Evolutionary conservation across 2,888 invertebrate genomes (phyloP), one percentile per base, ranked within the genome.

Genomic region (Crioceris asparagi): DNA sequence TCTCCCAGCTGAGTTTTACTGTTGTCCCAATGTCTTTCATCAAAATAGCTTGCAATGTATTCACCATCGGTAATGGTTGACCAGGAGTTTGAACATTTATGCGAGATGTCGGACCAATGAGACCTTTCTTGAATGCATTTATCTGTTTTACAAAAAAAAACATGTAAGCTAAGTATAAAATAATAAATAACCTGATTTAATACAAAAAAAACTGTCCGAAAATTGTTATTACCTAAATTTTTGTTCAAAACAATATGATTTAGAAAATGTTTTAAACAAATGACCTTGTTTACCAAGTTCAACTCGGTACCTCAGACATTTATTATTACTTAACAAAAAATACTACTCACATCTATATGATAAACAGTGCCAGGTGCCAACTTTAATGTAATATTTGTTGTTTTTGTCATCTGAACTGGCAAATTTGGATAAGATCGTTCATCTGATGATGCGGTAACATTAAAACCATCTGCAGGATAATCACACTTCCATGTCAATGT

Each of bases 1-100:
- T 67, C 10, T 70, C 64, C 86, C 87, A 87, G 6, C 63, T 65
- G 11, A 87, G 53, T 46, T 74, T 71, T 0, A 83, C 78, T 0
- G 75, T 63, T 0, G 77, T 78, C 1, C 74, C 71, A 27, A 69
- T 65, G 2, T 70, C 68, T 52, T 73, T 72, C 0, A 71, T 49
- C 8, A 75, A 51, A 8, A 62, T 62, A 0, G 70, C 71, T 4
- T 69, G 64, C 7, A 76, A 50, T 35, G 66, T 66, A 2, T 51
- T 40, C 1, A 79, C 58, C 0, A 58, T 51, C 4, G 75, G 77
- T 41, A 75, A 62, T 0, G 65, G 65, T 1, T 51, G 50, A 1
- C 76, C 79, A 11, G 29, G 17, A 4, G 40, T 51, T 14, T 2
- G 60, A 53, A 4, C 60, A 0, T 62, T 61, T 2, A 74, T 62